Evolutionary conservation across 1,140 invertebrate genomes (phyloP).

Genomic region (Panonychus citri): DNA sequence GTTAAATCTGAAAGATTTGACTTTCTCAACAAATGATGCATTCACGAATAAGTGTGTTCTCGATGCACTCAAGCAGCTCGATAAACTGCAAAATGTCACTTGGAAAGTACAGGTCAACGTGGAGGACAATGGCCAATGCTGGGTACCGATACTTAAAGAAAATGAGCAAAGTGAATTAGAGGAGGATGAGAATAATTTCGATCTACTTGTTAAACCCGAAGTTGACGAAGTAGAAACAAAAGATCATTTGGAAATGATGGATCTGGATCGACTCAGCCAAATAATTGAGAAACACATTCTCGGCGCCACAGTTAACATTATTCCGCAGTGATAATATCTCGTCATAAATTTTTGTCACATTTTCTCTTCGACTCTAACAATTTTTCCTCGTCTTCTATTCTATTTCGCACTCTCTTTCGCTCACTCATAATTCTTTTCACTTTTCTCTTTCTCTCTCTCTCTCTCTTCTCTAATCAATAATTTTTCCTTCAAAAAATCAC

Average conservation of each 20-base stretch:
- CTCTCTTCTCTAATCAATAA: neutral
- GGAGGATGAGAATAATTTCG: neutral
- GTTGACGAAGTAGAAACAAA: too few species aligned
- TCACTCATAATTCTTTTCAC: neutral
- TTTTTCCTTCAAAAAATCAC: neutral
- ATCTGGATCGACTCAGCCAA: neutral
- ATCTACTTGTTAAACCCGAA: neutral
- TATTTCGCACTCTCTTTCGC: too few species aligned
- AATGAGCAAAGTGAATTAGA: constrained; percentile 1
- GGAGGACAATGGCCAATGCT: constrained; percentile 8
- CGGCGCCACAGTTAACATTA: too few species aligned
- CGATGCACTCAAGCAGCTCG: constrained; percentile 1
- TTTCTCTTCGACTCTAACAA: too few species aligned
- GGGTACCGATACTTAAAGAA: constrained; percentile 5
- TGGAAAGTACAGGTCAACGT: constrained; percentile 3
- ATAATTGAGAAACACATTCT: neutral
- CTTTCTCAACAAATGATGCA: neutral
- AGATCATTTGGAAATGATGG: neutral
- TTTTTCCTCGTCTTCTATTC: too few species aligned
- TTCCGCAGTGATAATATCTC: too few species aligned
- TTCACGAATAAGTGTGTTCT: constrained; percentile 5
- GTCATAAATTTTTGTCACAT: too few species aligned
- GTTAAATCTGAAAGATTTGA: neutral
- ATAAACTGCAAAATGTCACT: neutral
- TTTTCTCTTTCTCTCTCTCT: neutral